Conservation (phyloP, 2,888 invertebrate species). For the Argynnis bischoffii region DNA sequence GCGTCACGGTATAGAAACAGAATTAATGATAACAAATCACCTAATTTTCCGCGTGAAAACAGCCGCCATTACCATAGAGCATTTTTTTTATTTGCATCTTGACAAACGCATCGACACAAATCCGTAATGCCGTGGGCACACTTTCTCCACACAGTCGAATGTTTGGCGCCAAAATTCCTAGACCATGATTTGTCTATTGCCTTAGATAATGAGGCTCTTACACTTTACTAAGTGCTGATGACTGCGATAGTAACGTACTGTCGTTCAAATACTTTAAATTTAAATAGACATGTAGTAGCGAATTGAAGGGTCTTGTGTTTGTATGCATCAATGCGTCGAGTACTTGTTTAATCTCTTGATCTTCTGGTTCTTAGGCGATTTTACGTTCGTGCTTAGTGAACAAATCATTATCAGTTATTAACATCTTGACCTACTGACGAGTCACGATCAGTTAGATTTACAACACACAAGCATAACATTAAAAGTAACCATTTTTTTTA, state of each 20-base stretch:
- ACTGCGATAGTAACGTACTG: conserved; percentile 20
- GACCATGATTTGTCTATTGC: conserved; percentile 53
- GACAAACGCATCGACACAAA: conserved; percentile 57
- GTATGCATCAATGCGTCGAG: conserved; percentile 40
- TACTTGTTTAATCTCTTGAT: conserved; percentile 49
- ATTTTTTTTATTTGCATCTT: conserved; percentile 41
- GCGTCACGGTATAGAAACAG: conserved; percentile 19
- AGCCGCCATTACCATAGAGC: conserved; percentile 19
- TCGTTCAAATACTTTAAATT: conserved; percentile 27
- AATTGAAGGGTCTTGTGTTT: conserved; percentile 29
- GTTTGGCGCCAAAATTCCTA: conserved; percentile 75
- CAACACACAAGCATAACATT: conserved; percentile 21
- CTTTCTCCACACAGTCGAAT: conserved; percentile 62
- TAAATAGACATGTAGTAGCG: conserved; percentile 13
- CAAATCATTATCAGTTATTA: conserved; percentile 63
- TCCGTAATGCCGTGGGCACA: conserved; percentile 57
- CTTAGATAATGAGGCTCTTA: conserved; percentile 33
- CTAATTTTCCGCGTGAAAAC: conserved; percentile 27
- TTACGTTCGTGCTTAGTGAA: conserved; percentile 51
- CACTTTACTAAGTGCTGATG: conserved; percentile 31
- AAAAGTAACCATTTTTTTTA: conserved; percentile 15
- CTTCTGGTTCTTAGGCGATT: conserved; percentile 47
- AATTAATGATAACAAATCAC: conserved; percentile 34
- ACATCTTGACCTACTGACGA: conserved; percentile 68
- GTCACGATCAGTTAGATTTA: conserved; percentile 56